Conservation (phyloP, 2,113 vertebrate genomes). For the Erinaceus europaeus region DNA sequence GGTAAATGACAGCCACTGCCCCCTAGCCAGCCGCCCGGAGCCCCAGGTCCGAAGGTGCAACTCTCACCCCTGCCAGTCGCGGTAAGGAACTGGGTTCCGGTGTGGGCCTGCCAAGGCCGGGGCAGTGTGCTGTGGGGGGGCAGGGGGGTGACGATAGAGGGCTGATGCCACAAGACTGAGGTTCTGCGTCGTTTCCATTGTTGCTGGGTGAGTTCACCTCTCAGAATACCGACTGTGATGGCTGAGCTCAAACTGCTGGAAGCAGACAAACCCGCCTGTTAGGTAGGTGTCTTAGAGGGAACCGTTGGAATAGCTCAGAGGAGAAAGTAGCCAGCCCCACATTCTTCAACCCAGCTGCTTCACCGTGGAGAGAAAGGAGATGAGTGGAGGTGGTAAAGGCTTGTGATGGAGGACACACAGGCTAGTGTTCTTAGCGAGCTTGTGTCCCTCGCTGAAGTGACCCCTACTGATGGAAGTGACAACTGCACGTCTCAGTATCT, state of each 20-base stretch:
- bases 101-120: neutral
- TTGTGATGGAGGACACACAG: neutral
- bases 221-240: neutral
- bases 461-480: neutral
- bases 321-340: neutral
- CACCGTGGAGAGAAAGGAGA: neutral
- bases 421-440: neutral
- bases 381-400: neutral
- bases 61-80: constrained; percentile 91
- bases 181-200: accelerated
- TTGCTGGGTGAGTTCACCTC: neutral
- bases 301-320: neutral
- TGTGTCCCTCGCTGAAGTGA: neutral
- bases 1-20: constrained; percentile 91
- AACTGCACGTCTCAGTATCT: neutral
- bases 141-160: too few relatives aligned
- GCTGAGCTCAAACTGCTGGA: too few relatives aligned
- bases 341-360: neutral
- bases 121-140: too few relatives aligned
- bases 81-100: constrained; percentile 82
- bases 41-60: constrained; percentile 93
- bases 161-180: too few relatives aligned
- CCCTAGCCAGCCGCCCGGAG: constrained; percentile 85
- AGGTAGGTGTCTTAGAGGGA: neutral
- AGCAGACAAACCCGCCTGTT: too few relatives aligned